A percentile compares a stretch with the other conserved stretches of the same genome.
These are phyloP conservation scores for Sceloporus tristichus DNA, from an alignment of 2,113 vertebrate species.

Conservation along the genomic window DNA sequence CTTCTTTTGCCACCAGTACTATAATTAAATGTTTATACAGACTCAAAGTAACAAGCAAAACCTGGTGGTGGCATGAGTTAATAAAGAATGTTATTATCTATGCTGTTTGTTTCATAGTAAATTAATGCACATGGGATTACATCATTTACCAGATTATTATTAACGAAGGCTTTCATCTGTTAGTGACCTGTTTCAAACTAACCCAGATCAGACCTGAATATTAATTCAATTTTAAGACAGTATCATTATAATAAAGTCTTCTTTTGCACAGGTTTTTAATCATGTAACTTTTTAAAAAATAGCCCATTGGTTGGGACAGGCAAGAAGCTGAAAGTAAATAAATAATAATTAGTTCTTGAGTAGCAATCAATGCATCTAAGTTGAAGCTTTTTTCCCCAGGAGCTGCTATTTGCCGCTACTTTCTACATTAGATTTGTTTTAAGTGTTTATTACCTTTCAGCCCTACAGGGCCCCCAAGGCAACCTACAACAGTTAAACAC, in stretches of 20 bases:
- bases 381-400: too few species aligned
- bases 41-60: slow-evolving; percentile 68
- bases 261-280: background rate
- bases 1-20: background rate
- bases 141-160: slow-evolving; percentile 7
- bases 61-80: slow-evolving; percentile 49
- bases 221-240: background rate
- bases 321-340: background rate
- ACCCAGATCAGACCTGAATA: background rate
- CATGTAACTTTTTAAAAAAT: background rate
- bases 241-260: background rate
- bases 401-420: too few species aligned
- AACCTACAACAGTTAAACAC: too few species aligned
- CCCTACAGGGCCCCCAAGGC: too few species aligned
- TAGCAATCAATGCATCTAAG: too few species aligned
- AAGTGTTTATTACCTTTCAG: too few species aligned
- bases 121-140: background rate
- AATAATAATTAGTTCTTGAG: background rate
- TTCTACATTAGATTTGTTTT: too few species aligned
- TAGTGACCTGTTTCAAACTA: slow-evolving; percentile 28
- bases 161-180: slow-evolving; percentile 8
- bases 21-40: slow-evolving; percentile 48
- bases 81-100: slow-evolving; percentile 34
- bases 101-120: slow-evolving; percentile 37
- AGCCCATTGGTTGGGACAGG: too few species aligned